Evolutionary conservation across 2,113 vertebrate species (phyloP), one percentile per base, ranked within the genome.

Genomic region (rat (Rattus norvegicus)): DNA sequence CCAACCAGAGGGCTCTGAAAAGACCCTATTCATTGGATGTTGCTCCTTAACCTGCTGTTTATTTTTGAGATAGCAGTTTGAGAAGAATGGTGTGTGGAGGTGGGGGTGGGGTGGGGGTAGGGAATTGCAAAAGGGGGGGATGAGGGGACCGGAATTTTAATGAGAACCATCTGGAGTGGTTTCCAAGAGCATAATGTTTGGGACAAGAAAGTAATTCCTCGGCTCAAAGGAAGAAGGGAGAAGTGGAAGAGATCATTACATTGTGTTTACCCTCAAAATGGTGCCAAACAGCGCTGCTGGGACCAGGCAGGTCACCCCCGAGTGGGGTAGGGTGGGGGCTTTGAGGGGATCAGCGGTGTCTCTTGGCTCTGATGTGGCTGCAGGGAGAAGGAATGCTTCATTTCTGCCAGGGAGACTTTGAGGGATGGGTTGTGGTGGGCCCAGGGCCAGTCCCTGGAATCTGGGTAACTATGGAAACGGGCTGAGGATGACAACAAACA

Each of bases 401-500:
- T 75, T 87, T 96, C 95, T 73, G 98, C 97, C 98, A 97, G 95
- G 97, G 97, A 98, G 97, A 96, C 96, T 97, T 95, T 91, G 97
- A 98, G 95, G 96, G 98, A 98, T 98, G 98, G 96, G 94, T 97
- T 97, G 96, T 94, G 96, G 96, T 97, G 97, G 98, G 98, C 97
- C 86, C 61, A 5, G 49, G 73, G 97, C 98, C 98, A 98, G 98
- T 77, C 97, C 98, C 97, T 97, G 98, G 98, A 98, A 98, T 98
- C 97, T 88, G 96, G 95, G 95, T 98, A 97, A 81, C 98, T 96
- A 97, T 98, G 97, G 98, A 97, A 98, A 98, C 95, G 67, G 97
- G 90, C 95, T 70, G 73, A 61, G 95, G 97, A 96, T 96, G 96
- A 98, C 98, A 98, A 98, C 98, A 98, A 98, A 98, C 98, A 98